A percentile compares a stretch with the other conserved stretches of the same genome.
These are phyloP conservation scores for Coreius guichenoti DNA, from an alignment of 2,797 vertebrate species.

Conservation along the genomic window DNA sequence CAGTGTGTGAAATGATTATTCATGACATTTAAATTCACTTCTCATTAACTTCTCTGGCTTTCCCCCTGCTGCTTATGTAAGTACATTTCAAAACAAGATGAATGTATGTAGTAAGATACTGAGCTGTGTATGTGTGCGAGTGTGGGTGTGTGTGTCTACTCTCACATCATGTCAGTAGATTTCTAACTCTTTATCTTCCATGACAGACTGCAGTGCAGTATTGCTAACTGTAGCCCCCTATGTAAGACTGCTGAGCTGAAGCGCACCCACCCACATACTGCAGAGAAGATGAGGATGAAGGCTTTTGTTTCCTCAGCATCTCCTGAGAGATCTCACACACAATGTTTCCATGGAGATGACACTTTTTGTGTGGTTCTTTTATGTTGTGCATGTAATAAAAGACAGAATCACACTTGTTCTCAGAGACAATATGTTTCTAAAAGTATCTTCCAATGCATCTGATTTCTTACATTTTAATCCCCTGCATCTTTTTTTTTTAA, in stretches of 20 bases:
- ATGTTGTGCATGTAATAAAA: conserved; percentile 21
- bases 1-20: background rate
- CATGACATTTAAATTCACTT: conserved; percentile 38
- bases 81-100: background rate
- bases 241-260: conserved; percentile 4
- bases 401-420: background rate
- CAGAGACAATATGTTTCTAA: background rate
- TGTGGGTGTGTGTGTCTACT: background rate
- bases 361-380: background rate
- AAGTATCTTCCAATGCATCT: background rate
- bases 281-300: conserved; percentile 10
- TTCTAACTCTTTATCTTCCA: conserved; percentile 8
- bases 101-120: background rate
- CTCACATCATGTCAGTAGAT: background rate
- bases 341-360: conserved; percentile 52
- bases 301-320: conserved; percentile 43
- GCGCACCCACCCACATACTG: conserved; percentile 31
- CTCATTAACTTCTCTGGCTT: conserved; percentile 7
- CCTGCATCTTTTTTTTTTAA: background rate
- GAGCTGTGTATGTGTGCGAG: background rate
- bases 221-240: background rate
- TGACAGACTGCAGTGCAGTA: conserved; percentile 41
- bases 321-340: conserved; percentile 40
- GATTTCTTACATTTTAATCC: background rate
- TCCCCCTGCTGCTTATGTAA: conserved; percentile 3